Conservation (phyloP, 2,113 vertebrate species). For the Poeciliopsis occidentalis region DNA sequence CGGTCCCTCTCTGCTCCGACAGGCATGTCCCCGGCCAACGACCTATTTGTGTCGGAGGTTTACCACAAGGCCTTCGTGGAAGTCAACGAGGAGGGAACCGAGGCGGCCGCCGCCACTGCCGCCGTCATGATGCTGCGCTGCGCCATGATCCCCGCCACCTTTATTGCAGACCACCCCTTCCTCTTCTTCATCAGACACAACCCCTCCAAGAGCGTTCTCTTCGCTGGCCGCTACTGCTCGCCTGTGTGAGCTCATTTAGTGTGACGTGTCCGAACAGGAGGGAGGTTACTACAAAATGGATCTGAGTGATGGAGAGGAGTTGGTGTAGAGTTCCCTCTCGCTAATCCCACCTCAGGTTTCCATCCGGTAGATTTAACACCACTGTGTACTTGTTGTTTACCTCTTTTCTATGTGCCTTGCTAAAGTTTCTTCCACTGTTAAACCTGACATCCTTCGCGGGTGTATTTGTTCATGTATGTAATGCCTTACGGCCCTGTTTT, state of each 20-base stretch:
- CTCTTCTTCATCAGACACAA: conserved; percentile 89
- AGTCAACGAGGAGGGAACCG: conserved; percentile 89
- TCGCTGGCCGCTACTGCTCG: conserved; percentile 83
- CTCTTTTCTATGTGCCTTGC: background rate
- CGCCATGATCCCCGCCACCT: conserved; percentile 51
- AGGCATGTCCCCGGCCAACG: conserved; percentile 83
- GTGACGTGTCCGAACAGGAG: too few species aligned
- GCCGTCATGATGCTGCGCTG: conserved; percentile 72
- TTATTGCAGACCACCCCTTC: conserved; percentile 91
- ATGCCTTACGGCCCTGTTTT: conserved; percentile 7
- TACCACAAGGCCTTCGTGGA: conserved; percentile 90
- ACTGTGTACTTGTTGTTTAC: background rate
- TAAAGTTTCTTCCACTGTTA: conserved; percentile 7
- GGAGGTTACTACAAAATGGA: background rate
- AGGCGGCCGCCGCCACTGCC: conserved; percentile 85
- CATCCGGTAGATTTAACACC: background rate
- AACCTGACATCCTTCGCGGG: background rate
- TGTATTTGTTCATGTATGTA: conserved; percentile 2
- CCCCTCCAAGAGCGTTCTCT: conserved; percentile 80
- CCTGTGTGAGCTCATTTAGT: conserved; percentile 64
- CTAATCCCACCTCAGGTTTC: conserved; percentile 14
- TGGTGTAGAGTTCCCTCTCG: background rate
- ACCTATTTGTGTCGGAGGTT: conserved; percentile 85
- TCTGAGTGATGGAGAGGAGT: background rate
- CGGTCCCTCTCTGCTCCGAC: conserved; percentile 3